phyloP scores from a whole-genome alignment of 2,888 invertebrate species.

The Tetragonisca angustula region DNA sequence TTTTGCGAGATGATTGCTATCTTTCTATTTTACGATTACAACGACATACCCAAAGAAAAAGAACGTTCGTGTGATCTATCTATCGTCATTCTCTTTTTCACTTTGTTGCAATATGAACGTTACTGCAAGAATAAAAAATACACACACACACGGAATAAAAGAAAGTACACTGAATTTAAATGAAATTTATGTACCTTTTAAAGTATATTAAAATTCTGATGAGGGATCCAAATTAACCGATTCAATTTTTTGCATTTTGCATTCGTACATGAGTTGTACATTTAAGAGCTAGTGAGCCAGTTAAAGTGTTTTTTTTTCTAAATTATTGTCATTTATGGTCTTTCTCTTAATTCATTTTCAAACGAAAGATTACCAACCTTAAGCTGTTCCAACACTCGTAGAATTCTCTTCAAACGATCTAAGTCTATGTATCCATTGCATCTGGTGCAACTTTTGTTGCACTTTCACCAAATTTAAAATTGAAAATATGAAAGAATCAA shows the following conservation, averaged over 20 bases:
- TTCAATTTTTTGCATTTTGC: not conserved
- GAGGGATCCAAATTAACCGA: not conserved
- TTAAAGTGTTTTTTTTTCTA: too few species aligned
- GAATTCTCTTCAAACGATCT: not conserved
- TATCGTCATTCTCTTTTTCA: not conserved
- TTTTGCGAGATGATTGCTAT: not conserved
- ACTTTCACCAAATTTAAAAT: too few species aligned
- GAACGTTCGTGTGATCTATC: too few species aligned
- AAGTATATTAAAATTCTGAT: not conserved
- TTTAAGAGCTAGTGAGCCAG: fast-evolving
- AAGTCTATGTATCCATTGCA: not conserved
- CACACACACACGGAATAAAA: not conserved
- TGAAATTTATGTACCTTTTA: not conserved
- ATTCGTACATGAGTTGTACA: not conserved
- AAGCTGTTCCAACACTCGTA: not conserved
- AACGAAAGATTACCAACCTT: not conserved
- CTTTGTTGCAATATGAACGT: too few species aligned
- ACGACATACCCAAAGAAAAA: not conserved
- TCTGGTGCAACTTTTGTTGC: not conserved
- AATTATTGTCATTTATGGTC: not conserved
- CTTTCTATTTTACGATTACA: not conserved
- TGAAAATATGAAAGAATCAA: too few species aligned
- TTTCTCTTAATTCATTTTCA: not conserved
- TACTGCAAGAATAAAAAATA: not conserved
- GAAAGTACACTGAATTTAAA: not conserved